These are phyloP conservation scores for Schizopygopsis malacanthus DNA, from an alignment of 2,797 vertebrate species.

Conservation along the genomic window DNA sequence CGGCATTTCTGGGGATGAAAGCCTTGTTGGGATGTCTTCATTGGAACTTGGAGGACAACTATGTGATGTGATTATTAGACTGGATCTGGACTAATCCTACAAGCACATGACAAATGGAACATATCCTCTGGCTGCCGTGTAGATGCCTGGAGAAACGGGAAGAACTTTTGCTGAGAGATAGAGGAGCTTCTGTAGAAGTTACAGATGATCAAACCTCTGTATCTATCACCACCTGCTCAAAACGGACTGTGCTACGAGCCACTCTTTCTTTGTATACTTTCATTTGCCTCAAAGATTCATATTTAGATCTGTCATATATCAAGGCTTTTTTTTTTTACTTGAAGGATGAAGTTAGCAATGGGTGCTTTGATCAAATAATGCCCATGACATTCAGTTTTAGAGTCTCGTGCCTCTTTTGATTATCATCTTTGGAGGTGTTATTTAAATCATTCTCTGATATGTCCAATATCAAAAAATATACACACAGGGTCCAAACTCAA, in stretches of 20 bases:
- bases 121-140: not conserved
- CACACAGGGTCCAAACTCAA: constrained; percentile 19
- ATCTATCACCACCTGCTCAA: constrained; percentile 25
- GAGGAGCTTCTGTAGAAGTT: constrained; percentile 28
- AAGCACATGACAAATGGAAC: constrained; percentile 41
- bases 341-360: constrained; percentile 2
- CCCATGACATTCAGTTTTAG: not conserved
- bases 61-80: constrained; percentile 28
- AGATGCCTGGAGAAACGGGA: constrained; percentile 1
- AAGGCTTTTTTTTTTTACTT: constrained; percentile 7
- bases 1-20: constrained; percentile 1
- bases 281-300: constrained; percentile 45
- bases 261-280: constrained; percentile 36
- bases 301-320: constrained; percentile 30
- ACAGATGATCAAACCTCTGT: constrained; percentile 28
- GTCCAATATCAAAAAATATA: constrained; percentile 4
- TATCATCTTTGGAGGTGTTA: constrained; percentile 1
- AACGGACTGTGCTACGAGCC: constrained; percentile 35
- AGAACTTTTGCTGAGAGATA: constrained; percentile 24
- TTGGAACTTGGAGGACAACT: not conserved
- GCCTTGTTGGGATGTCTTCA: not conserved
- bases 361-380: constrained; percentile 13
- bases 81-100: constrained; percentile 24
- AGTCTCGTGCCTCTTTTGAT: not conserved
- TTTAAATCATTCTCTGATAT: constrained; percentile 27